These are phyloP conservation scores for Paramisgurnus dabryanus DNA, from an alignment of 2,113 vertebrate species.

Conservation along the genomic window DNA sequence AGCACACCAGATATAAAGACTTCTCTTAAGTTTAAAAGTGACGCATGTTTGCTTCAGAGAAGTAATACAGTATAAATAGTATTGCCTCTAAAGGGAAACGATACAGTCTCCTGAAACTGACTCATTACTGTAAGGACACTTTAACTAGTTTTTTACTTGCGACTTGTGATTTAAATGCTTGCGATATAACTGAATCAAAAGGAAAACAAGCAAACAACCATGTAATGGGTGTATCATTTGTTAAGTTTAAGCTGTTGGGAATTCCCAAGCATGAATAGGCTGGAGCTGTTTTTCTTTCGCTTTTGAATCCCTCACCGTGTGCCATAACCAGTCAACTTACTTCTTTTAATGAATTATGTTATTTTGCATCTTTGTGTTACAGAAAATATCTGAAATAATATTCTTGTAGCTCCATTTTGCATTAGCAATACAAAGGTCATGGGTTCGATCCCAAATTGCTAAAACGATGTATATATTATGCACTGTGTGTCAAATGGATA, in stretches of 20 bases:
- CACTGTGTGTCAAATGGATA: too few species aligned
- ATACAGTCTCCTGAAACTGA: neutral
- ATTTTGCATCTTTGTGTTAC: neutral
- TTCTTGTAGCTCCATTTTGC: too few species aligned
- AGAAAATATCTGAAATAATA: too few species aligned
- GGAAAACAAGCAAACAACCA: neutral
- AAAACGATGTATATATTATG: too few species aligned
- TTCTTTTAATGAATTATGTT: neutral
- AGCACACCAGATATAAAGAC: too few species aligned
- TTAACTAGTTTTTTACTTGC: too few species aligned
- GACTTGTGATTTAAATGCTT: neutral
- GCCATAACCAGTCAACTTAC: neutral
- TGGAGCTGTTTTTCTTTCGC: neutral
- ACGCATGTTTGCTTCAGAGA: neutral
- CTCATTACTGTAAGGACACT: too few species aligned
- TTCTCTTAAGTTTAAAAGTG: neutral
- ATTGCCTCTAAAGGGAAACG: neutral
- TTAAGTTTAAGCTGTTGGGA: neutral
- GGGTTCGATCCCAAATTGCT: too few species aligned
- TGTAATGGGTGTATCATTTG: neutral
- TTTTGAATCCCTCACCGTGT: neutral
- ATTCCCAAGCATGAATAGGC: neutral
- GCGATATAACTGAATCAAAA: neutral
- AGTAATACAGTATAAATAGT: neutral
- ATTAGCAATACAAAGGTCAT: too few species aligned